Evolutionary conservation across 2,113 vertebrate species (phyloP).

Genomic region (Prinia subflava): DNA sequence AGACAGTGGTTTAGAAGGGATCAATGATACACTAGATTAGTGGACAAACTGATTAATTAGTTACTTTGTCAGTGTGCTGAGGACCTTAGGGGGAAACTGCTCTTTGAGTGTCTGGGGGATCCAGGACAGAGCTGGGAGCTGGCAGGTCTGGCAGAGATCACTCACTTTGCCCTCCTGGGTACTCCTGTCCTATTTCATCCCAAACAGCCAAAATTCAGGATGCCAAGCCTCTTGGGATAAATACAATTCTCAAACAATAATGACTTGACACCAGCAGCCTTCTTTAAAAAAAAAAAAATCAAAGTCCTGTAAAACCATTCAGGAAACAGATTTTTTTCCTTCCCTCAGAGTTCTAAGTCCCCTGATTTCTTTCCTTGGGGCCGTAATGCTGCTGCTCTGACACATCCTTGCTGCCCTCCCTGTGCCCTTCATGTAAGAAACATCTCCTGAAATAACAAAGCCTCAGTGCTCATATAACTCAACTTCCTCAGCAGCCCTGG

Average conservation of each 20-base stretch:
- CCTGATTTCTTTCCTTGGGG: background rate
- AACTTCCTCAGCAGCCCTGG: background rate
- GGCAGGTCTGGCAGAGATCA: background rate
- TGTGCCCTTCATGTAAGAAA: background rate
- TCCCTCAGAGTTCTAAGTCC: background rate
- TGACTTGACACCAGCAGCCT: background rate
- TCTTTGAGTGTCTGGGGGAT: too few species aligned
- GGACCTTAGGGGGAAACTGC: background rate
- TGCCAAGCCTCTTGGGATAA: background rate
- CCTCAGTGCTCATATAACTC: accelerated
- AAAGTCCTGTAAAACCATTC: background rate
- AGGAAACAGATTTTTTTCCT: background rate
- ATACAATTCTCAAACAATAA: background rate
- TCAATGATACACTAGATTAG: background rate
- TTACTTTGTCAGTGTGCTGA: background rate
- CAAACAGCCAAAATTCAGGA: background rate
- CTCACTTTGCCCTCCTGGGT: background rate
- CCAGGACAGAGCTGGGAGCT: background rate
- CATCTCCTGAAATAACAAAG: background rate
- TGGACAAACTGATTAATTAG: background rate
- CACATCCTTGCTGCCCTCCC: background rate
- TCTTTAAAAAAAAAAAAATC: background rate
- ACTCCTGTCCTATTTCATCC: background rate
- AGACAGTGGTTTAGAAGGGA: background rate
- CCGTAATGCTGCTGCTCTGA: background rate